Percentiles rank a stretch among this genome's conserved stretches.
Conservation (phyloP, 2,113 vertebrate genomes). For the Rhea americana region DNA sequence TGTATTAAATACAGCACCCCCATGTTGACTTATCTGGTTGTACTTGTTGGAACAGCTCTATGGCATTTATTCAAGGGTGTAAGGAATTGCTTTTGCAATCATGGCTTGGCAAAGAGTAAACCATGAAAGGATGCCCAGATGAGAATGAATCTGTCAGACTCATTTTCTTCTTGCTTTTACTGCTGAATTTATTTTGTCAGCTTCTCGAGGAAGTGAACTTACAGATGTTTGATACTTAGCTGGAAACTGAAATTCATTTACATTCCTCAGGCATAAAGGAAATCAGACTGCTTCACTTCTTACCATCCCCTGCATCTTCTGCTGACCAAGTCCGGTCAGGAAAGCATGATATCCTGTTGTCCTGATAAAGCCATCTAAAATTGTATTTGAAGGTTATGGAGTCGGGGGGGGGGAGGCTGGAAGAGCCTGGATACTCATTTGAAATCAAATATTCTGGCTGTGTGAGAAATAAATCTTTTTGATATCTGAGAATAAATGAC, state of each 20-base stretch:
- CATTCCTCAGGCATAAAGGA: conserved; percentile 1
- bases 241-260: conserved; percentile 46
- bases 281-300: neutral
- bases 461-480: neutral
- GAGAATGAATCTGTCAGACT: conserved; percentile 48
- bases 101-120: conserved; percentile 43
- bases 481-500: neutral
- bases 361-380: neutral
- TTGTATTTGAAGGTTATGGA: neutral
- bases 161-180: conserved; percentile 59
- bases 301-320: neutral
- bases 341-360: neutral
- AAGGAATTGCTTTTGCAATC: conserved; percentile 40
- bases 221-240: conserved; percentile 24
- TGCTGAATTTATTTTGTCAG: conserved; percentile 62
- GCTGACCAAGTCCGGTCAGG: neutral
- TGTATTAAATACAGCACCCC: neutral
- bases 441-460: neutral
- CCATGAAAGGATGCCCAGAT: conserved; percentile 15
- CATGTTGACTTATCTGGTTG: neutral
- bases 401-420: too few relatives aligned
- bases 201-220: conserved; percentile 27
- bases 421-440: neutral
- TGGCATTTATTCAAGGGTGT: neutral
- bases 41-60: conserved; percentile 3